Evolutionary conservation across 2,797 vertebrate genomes (phyloP).

Genomic region (Bucorvus abyssinicus): DNA sequence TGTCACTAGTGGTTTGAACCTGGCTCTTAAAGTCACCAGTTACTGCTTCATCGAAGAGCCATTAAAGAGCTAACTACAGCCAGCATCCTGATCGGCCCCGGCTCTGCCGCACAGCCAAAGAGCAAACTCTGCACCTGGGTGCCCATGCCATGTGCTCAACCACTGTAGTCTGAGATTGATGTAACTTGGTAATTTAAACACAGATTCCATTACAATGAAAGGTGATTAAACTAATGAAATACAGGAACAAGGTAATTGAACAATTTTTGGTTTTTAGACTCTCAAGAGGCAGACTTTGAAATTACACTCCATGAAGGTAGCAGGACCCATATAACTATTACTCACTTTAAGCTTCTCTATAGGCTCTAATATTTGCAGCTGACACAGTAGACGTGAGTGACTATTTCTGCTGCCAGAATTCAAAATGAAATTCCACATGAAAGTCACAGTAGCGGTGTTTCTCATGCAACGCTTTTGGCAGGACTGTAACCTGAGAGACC

Average conservation of each 20-base stretch:
- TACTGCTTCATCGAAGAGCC: not conserved
- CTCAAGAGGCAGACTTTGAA: not conserved
- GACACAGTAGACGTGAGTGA: not conserved
- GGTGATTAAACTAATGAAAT: conserved; percentile 16
- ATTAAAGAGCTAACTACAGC: not conserved
- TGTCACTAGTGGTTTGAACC: not conserved
- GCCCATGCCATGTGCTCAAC: not conserved
- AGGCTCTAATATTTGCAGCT: not conserved
- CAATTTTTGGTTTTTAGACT: not conserved
- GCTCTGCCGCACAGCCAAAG: not conserved
- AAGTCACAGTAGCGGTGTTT: not conserved
- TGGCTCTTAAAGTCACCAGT: not conserved
- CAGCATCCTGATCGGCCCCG: not conserved
- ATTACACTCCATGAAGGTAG: not conserved
- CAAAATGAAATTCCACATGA: not conserved
- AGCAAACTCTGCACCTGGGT: not conserved
- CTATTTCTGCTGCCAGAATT: not conserved
- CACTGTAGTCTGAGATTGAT: not conserved
- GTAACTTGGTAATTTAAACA: not conserved
- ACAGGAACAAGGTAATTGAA: not conserved
- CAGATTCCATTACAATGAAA: not conserved
- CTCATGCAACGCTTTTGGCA: not conserved
- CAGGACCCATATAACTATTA: not conserved
- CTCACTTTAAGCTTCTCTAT: not conserved
- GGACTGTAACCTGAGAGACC: not conserved